Evolutionary conservation across 2,113 vertebrate genomes (phyloP).

Genomic region (Choloepus hoffmanni): DNA sequence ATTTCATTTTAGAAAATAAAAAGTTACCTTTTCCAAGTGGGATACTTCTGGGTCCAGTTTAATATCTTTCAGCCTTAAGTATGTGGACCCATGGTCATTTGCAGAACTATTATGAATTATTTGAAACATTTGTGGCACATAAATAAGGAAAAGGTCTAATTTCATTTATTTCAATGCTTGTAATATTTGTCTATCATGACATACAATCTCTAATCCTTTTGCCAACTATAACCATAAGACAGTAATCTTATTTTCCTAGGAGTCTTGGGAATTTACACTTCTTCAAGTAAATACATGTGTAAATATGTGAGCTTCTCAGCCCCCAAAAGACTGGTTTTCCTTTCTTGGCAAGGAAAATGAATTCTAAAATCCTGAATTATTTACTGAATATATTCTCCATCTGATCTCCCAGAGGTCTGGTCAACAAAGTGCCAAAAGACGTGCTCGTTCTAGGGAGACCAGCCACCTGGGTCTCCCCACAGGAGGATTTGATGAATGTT

Average conservation of each 20-base stretch:
- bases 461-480: constrained; percentile 26
- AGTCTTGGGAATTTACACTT: constrained; percentile 65
- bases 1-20: not conserved
- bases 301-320: constrained; percentile 65
- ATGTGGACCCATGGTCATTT: constrained; percentile 30
- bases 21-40: constrained; percentile 11
- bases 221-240: constrained; percentile 69
- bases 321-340: constrained; percentile 66
- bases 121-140: constrained; percentile 66
- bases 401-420: constrained; percentile 59
- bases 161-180: constrained; percentile 68
- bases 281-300: constrained; percentile 70
- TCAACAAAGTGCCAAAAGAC: constrained; percentile 71
- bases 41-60: constrained; percentile 50
- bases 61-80: constrained; percentile 33
- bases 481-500: constrained; percentile 51
- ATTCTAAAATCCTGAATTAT: constrained; percentile 72
- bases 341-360: constrained; percentile 72
- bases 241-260: constrained; percentile 51
- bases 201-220: not conserved
- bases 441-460: constrained; percentile 38
- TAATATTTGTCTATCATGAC: constrained; percentile 57
- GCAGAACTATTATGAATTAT: constrained; percentile 59
- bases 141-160: constrained; percentile 58
- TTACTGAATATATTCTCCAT: constrained; percentile 54